Base-by-base conservation (phyloP, 2,888 invertebrate species). In the Volucella inflata region DNA sequence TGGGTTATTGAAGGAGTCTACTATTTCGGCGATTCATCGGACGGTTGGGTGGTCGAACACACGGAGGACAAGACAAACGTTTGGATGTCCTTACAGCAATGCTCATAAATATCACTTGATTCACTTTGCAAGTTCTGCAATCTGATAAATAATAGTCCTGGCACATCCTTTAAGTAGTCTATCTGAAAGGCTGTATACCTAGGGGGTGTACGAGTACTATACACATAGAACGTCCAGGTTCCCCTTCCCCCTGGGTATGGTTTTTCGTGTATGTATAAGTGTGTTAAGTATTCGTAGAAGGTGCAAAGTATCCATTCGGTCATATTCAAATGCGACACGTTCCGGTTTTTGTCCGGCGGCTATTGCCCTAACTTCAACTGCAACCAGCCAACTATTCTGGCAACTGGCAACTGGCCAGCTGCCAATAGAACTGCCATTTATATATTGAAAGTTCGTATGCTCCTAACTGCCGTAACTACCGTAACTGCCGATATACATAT, bases 71-170 rank as follows among this genome's bases (percentile, higher is more conserved):
- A 48, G 36, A 38, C 46, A 42, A 48, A 14, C 14, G 8, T 17
- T 17, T n/a, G 30, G 46, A 16, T 53, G 68, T 40, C 71, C 65
- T 64, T 71, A 71, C 48, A 53, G 53, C 59, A 60, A 71, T 50
- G 76, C 67, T 80, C 76, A 80, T 85, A 85, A 85, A 85, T 85
- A 85, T 80, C 84, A 76, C 80, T 85, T 85, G 76, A 85, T 85
- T 85, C 84, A 85, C 80, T 85, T 85, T 85, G 84, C 84, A 76
- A 84, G 80, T 85, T 80, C 55, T 80, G 84, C 76, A 85, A 85
- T 85, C 80, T 85, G 84, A 80, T 85, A 80, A 85, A 85, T 80
- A 71, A 85, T 85, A 76, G 50, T 36, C 55, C 62, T 70, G 75
- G 74, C 65, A 79, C 79, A 84, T 84, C 80, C 84, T 84, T 67